Evolutionary conservation across 1,140 invertebrate genomes (phyloP), one percentile per base, ranked within the genome.

Genomic region (Archivesica marissinica): DNA sequence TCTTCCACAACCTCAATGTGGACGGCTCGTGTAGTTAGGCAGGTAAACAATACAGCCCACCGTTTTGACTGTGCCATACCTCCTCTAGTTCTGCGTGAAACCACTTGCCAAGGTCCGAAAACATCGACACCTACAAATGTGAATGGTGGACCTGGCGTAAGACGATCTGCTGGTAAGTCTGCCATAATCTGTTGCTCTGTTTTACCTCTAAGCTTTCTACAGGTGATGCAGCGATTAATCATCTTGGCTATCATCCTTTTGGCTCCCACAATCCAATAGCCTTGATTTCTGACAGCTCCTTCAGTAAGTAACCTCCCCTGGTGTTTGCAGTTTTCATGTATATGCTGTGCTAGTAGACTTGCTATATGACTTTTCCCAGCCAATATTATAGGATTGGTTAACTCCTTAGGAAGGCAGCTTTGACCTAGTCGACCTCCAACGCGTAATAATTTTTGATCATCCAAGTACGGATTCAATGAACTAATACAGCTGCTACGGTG

Each of bases 161-260:
- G 30, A 20, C 75, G 30, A 38, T 38, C 28, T 4, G 17, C 30
- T 38, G 50, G 47, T 17, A 77, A 33, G 20, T 56, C 28, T 33
- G 47, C 4, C 75, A 77, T 77, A 6, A 52, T 50, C 61, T 85
- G 86, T 20, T 15, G 28, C 39, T 47, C 23, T 41, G 56, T 25
- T 39, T 41, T 54, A 59, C 41, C 75, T 54, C 85, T 54, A 13
- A 87, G 64, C 70, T 76, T 78, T 38, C 77, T 72, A 59, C 86
- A 89, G 4, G 64, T 84, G 20, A 89, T 54, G 66, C 86, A 89
- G 17, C 87, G 82, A 33, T 78, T 35, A 30, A 87, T 83, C 56
- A 87, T 50, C 1, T 81, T 85, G 30, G 86, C 50, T n/a, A 87
- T 38, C 15, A 83, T 28, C 30, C 70, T 38, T 25, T 87, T 87